Percentiles rank a stretch among this genome's conserved stretches.
Conservation (phyloP, 2,113 vertebrate genomes). For the Leptobrachium ailaonicum region DNA sequence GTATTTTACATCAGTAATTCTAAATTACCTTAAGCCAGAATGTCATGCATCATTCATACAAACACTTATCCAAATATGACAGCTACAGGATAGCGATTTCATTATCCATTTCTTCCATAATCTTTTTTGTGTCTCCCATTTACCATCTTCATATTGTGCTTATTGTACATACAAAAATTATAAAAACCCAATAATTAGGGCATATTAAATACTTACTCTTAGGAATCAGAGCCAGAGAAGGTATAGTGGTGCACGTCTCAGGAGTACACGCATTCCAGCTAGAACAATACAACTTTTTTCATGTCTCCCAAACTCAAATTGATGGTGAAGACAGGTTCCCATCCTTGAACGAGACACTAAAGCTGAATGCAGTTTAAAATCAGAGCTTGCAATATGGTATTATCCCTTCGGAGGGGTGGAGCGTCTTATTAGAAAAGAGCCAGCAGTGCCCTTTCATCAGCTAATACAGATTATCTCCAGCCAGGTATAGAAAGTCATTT, state of each 20-base stretch:
- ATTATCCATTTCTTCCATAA: no score
- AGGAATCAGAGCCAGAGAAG: not conserved
- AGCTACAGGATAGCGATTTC: no score
- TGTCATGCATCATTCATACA: no score
- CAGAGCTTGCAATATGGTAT: conserved; percentile 30
- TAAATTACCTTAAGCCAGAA: no score
- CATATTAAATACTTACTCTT: not conserved
- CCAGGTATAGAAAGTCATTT: conserved; percentile 49
- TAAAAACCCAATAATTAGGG: not conserved
- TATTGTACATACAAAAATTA: not conserved
- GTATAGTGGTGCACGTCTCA: not conserved
- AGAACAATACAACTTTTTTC: not conserved
- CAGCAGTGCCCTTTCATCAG: conserved; percentile 41
- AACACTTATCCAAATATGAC: no score
- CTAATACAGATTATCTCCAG: conserved; percentile 49
- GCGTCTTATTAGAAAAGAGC: conserved; percentile 29
- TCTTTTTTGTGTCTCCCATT: no score
- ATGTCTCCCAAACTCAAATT: not conserved
- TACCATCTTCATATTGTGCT: no score
- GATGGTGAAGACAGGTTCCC: not conserved
- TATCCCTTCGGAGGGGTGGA: conserved; percentile 32
- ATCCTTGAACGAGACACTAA: not conserved
- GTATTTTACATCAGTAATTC: not conserved
- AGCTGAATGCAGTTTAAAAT: conserved; percentile 20
- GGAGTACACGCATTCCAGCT: not conserved